Conservation (phyloP, 1,140 invertebrate genomes). For the Rhopalosiphum padi region DNA sequence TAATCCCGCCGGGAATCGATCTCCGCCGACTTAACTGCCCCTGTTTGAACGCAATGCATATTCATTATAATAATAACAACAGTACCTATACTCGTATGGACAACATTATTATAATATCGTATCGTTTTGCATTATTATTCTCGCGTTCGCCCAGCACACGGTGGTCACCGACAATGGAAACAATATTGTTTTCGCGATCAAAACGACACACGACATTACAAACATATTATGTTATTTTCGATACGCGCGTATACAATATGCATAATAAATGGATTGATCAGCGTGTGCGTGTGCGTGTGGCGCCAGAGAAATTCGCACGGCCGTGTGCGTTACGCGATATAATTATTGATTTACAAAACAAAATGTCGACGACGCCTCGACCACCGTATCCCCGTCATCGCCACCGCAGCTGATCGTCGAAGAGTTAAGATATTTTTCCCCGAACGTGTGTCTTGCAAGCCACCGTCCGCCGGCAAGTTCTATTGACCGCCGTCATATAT, state of each 20-base stretch:
- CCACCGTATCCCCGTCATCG: background rate
- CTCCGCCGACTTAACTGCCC: background rate
- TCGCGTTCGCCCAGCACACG: background rate
- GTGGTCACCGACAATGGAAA: background rate
- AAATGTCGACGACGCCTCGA: background rate
- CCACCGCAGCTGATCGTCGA: background rate
- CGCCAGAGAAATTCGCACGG: background rate
- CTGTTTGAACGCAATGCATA: background rate
- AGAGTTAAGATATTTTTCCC: background rate
- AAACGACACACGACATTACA: background rate
- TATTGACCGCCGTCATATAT: background rate
- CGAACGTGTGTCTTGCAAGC: background rate
- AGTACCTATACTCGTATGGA: background rate
- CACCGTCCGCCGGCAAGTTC: background rate
- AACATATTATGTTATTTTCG: background rate
- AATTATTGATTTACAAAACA: constrained; percentile 32
- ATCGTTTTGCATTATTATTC: background rate
- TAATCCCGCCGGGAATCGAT: background rate
- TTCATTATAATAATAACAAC: background rate
- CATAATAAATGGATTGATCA: background rate
- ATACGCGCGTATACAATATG: background rate
- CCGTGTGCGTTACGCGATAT: constrained; percentile 26
- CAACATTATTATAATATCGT: background rate
- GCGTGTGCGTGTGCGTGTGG: background rate
- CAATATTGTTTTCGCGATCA: background rate